Percentiles rank a stretch among this genome's conserved stretches.
Conservation (phyloP, 2,797 vertebrate genomes). For the Acanthis flammea region DNA sequence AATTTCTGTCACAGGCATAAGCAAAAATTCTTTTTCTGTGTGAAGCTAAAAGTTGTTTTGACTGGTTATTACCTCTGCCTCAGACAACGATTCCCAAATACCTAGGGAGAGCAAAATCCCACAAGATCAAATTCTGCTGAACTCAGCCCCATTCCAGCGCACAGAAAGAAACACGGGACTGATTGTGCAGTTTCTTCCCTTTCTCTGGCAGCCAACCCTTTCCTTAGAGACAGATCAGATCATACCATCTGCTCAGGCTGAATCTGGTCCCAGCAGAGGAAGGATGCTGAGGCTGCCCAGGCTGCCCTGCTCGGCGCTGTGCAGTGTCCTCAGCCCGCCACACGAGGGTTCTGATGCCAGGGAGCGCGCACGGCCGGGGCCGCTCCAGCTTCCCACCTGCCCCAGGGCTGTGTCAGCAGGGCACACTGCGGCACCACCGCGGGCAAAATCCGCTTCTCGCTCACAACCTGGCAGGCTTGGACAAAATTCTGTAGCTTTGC, state of each 20-base stretch:
- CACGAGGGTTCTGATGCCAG: neutral
- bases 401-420: neutral
- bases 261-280: neutral
- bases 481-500: neutral
- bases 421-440: too few relatives aligned
- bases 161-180: neutral
- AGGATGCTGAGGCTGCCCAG: neutral
- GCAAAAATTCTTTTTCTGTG: neutral
- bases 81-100: neutral
- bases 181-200: neutral
- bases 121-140: neutral
- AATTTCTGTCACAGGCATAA: neutral
- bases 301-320: neutral
- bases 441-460: neutral
- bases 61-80: neutral
- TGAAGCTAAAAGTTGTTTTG: neutral
- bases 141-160: neutral
- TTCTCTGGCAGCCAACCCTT: neutral
- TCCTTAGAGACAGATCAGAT: neutral
- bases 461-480: neutral
- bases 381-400: neutral
- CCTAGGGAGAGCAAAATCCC: neutral
- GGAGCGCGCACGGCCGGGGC: neutral
- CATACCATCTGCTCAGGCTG: neutral
- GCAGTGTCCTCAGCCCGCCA: constrained; percentile 11